Evolutionary conservation across 2,113 vertebrate genomes (phyloP).

Genomic region (Cyprinodon brontotheroides): DNA sequence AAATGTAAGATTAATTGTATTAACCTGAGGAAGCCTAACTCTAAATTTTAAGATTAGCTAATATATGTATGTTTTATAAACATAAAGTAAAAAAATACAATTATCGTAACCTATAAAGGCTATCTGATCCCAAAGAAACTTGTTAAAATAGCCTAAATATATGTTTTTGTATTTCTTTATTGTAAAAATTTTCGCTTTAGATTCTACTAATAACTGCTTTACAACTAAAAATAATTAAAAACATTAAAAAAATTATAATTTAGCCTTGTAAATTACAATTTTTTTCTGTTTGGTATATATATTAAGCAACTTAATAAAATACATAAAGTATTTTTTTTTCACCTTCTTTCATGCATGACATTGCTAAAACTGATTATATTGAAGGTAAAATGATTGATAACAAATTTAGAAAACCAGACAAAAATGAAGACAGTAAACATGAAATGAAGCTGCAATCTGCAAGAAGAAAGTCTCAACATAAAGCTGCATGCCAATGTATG

Average conservation of each 20-base stretch:
- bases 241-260: neutral
- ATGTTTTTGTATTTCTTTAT: neutral
- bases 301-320: neutral
- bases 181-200: neutral
- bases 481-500: slow-evolving; percentile 12
- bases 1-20: neutral
- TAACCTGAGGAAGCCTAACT: neutral
- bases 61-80: neutral
- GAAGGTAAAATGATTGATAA: neutral
- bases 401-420: slow-evolving; percentile 1
- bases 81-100: neutral
- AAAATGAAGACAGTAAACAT: slow-evolving; percentile 29
- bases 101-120: neutral
- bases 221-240: slow-evolving; percentile 4
- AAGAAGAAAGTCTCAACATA: slow-evolving; percentile 1
- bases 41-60: neutral
- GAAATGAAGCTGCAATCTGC: slow-evolving; percentile 13
- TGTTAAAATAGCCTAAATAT: neutral
- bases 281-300: slow-evolving; percentile 9
- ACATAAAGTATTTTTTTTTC: neutral
- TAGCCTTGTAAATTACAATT: slow-evolving; percentile 24
- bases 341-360: neutral
- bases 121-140: neutral
- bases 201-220: slow-evolving; percentile 8
- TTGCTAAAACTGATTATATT: neutral